Base-by-base conservation (phyloP, 2,797 vertebrate species). In the Bradypus variegatus region DNA sequence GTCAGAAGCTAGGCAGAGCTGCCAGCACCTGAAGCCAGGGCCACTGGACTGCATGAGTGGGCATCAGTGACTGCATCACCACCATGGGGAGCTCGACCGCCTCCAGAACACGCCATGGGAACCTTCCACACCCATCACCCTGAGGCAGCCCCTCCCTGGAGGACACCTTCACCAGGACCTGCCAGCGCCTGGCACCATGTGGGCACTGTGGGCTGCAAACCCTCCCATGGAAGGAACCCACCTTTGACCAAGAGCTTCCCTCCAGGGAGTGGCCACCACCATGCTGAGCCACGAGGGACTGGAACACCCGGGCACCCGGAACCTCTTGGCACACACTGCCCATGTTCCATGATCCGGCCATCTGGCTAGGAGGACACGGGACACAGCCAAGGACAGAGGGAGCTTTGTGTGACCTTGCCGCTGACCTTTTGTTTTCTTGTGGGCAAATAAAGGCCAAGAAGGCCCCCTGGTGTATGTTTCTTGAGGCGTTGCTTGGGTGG, bases 371-470 rank as follows among this genome's bases (percentile, higher is more conserved):
- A 89, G 29, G 93, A 93, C 23, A 13, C 10, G 10, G 10, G 2
- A 6, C 19, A 19, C n/a, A 65, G 78, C 78, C 36, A 16, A 67
- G 75, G 87, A 72, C 33, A 13, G 33, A 45, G 6, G 33, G 90
- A 50, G 29, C 16, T 65, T 11, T 3, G 0, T 65, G 33, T 70
- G 79, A 38, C 82, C 58, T 48, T 41, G 64, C 29, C 31, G 19
- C 33, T 62, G 73, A 80, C n/a, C 19, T 29, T 91, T 27, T 64
- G 31, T 91, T 85, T 93, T 78, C 60, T 80, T 41, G 8, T 60
- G 91, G 92, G 80, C 62, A 84, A 94, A 94, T 96, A 95, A 95
- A 96, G 83, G 50, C 91, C 77, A 2, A 41, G 73, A 91, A 91
- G 90, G 53, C 64, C 81, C 62, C 33, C 13, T 77, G 62, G 55